These are phyloP conservation scores for Melanotaenia trifasciata DNA, from an alignment of 2,797 vertebrate genomes.

Conservation along the genomic window DNA sequence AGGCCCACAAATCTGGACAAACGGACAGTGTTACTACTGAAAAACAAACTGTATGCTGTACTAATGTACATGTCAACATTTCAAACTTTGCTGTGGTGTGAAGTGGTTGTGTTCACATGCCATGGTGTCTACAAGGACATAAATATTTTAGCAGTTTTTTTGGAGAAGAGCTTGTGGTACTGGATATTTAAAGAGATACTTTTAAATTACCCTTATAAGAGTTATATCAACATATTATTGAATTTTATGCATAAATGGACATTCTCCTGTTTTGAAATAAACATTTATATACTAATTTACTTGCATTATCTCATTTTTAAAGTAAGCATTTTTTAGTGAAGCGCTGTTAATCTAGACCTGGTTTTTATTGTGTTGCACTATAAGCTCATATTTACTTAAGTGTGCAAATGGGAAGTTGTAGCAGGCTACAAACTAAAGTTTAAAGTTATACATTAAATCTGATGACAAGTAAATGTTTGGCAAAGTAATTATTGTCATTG, in stretches of 20 bases:
- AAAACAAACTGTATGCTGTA: conserved; percentile 25
- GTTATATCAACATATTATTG: conserved; percentile 75
- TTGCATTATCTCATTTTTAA: conserved; percentile 35
- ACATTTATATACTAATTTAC: conserved; percentile 78
- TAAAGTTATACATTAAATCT: neutral
- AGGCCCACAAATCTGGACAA: conserved; percentile 4
- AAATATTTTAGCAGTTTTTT: conserved; percentile 64
- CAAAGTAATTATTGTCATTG: neutral
- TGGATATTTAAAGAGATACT: conserved; percentile 74
- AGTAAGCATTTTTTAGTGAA: neutral
- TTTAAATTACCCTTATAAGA: conserved; percentile 72
- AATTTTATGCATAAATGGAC: conserved; percentile 77
- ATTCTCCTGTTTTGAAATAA: conserved; percentile 84
- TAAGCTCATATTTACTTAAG: neutral
- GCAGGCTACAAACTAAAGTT: neutral
- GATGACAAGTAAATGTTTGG: neutral
- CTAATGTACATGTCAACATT: conserved; percentile 68
- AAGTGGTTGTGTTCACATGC: conserved; percentile 76
- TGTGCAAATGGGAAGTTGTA: neutral
- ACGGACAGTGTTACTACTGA: conserved; percentile 12
- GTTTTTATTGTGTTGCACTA: neutral
- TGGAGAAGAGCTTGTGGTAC: conserved; percentile 68
- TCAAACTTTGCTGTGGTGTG: conserved; percentile 75
- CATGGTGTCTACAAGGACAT: conserved; percentile 66
- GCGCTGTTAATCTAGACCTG: neutral